A percentile compares a stretch with the other conserved stretches of the same genome.
phyloP scores from a whole-genome alignment of 2,888 invertebrate species.

The Lissocephala sabroskyi region DNA sequence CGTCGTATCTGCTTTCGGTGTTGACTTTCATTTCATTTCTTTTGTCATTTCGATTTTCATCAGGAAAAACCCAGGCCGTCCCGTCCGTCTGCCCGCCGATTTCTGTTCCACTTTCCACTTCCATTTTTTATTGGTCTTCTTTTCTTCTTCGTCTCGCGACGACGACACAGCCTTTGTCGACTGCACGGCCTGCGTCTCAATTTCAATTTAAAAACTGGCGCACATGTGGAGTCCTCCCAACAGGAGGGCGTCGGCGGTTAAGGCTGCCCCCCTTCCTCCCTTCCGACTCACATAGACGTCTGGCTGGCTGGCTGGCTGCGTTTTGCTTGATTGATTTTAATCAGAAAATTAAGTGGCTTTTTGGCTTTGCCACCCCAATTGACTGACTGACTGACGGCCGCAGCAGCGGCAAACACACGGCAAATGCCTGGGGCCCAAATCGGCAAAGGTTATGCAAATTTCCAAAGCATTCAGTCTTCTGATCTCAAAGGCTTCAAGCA shows the following conservation, averaged over 20 bases:
- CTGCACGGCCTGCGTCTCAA: constrained; percentile 29
- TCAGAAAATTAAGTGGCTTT: constrained; percentile 62
- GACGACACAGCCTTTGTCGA: constrained; percentile 3
- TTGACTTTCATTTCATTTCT: constrained; percentile 31
- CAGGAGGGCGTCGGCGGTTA: too few relatives aligned
- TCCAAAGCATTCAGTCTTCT: too few relatives aligned
- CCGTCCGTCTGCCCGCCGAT: background rate
- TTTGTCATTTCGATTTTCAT: constrained; percentile 40
- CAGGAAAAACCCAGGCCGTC: background rate
- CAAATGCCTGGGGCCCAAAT: too few relatives aligned
- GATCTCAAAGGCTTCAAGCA: too few relatives aligned
- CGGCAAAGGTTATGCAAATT: too few relatives aligned
- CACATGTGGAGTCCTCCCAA: constrained; percentile 7
- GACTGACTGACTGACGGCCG: too few relatives aligned
- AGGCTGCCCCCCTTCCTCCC: too few relatives aligned
- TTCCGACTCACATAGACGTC: too few relatives aligned
- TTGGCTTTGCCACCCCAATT: constrained; percentile 13
- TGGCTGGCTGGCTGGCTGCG: constrained; percentile 11
- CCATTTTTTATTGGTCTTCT: constrained; percentile 29
- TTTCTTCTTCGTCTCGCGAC: constrained; percentile 15
- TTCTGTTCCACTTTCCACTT: constrained; percentile 5
- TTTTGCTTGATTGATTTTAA: constrained; percentile 62
- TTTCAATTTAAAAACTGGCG: constrained; percentile 48
- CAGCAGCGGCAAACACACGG: too few relatives aligned
- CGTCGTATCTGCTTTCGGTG: background rate